phyloP scores from a whole-genome alignment of 1,140 invertebrate genomes.

The Bombus huntii region DNA sequence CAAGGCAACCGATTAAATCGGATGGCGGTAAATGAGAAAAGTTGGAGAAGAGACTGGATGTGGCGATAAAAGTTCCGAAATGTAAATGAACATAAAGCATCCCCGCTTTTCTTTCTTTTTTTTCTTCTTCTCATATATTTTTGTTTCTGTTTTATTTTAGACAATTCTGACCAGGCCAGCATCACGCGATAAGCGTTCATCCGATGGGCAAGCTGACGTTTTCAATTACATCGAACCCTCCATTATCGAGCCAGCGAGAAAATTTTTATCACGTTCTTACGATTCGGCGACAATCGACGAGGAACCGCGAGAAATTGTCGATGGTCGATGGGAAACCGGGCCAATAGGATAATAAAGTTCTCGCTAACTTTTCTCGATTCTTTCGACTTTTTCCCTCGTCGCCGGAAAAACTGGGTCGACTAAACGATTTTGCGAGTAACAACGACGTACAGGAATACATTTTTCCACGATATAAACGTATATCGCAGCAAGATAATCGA shows the following conservation, averaged over 20 bases:
- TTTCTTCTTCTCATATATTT: neutral
- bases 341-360: constrained; percentile 41
- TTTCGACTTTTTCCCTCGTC: neutral
- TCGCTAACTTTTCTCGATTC: neutral
- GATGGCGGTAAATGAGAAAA: constrained; percentile 48
- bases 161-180: neutral
- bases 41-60: constrained; percentile 27
- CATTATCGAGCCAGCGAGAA: neutral
- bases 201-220: constrained; percentile 20
- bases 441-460: neutral
- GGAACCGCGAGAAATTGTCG: constrained; percentile 32
- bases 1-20: constrained; percentile 42
- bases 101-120: neutral
- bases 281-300: constrained; percentile 7
- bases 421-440: neutral
- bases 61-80: constrained; percentile 46
- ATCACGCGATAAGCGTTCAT: constrained; percentile 17
- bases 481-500: neutral
- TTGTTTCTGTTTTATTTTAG: no score
- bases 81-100: constrained; percentile 49
- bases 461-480: neutral
- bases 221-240: constrained; percentile 29
- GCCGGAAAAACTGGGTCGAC: neutral
- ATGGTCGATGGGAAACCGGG: neutral
- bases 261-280: constrained; percentile 35